Percentiles rank a stretch among this genome's conserved stretches.
Evolutionary conservation across 2,888 invertebrate genomes (phyloP).

Genomic region (Malachius bipustulatus): DNA sequence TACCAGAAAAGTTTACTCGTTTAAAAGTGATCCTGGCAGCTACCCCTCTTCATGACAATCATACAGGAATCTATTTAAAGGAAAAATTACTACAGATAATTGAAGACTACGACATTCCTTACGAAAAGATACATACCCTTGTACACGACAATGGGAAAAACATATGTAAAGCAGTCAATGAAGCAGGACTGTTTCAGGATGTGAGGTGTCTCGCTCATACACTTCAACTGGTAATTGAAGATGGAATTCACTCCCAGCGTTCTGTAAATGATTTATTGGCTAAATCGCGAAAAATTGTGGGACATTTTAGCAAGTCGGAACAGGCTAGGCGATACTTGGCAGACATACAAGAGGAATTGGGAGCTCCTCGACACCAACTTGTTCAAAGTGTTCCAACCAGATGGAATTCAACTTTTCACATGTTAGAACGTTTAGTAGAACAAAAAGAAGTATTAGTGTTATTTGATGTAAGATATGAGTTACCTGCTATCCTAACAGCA

Average conservation of each 20-base stretch:
- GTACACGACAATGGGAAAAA: constrained; percentile 12
- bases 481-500: background rate
- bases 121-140: too few species aligned
- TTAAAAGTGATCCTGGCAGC: too few species aligned
- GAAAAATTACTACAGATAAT: too few species aligned
- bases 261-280: constrained; percentile 6
- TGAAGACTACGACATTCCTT: too few species aligned
- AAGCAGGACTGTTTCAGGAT: constrained; percentile 9
- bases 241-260: constrained; percentile 12
- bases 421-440: constrained; percentile 6
- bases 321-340: constrained; percentile 13
- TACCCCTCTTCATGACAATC: too few species aligned
- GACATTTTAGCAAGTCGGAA: constrained; percentile 14
- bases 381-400: constrained; percentile 14
- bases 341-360: constrained; percentile 13
- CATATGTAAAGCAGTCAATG: constrained; percentile 13
- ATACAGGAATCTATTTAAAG: too few species aligned
- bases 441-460: constrained; percentile 7
- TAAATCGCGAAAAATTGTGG: constrained; percentile 13
- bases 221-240: constrained; percentile 12
- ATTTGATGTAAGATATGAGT: constrained; percentile 4
- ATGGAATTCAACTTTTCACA: constrained; percentile 10
- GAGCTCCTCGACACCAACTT: constrained; percentile 12
- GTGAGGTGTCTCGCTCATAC: constrained; percentile 12
- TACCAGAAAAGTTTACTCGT: too few species aligned